Evolutionary conservation across 1,140 invertebrate genomes (phyloP), one percentile per base, ranked within the genome.

Genomic region (Mizuhopecten yessoensis): DNA sequence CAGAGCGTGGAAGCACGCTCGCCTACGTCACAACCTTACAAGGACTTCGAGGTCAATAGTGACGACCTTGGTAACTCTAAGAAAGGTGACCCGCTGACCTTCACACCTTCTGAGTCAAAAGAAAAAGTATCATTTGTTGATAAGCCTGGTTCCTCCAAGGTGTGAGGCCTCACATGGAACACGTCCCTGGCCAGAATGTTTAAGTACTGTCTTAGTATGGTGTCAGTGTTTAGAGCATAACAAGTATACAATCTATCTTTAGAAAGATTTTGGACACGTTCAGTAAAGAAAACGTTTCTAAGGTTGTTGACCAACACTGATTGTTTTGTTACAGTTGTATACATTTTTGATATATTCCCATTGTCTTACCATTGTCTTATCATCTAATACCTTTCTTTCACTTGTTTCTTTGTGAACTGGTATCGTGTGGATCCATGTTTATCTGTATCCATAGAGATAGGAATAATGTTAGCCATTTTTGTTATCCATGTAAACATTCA

Each of bases 21-120:
- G 0, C 86, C 75, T 13, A n/a, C 34, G 0, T 42, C 89, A 39
- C 87, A 89, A 42, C 88, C 89, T 87, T 57, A 89, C 17, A 90
- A 90, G n/a, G 86, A 88, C 34, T 88, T 90, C 42, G 90, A 87
- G n/a, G 87, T 87, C 0, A 87, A 90, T n/a, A 87, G 34, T 17
- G 90, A 88, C 17, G 15, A 34, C 13, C 2, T 23, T 23, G 33
- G 33, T 34, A 87, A 13, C 57, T 29, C 9, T 29, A 75, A 75
- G 29, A 75, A 75, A 29, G n/a, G 5, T 0, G 57, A 75, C 57
- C n/a, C 57, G 11, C 57, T 75, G 1, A 17, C 57, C 57, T 75
- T 29, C 23, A 75, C 23, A 29, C 23, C 57, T n/a, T 2, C 57
- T 3, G 57, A 75, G 11, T 17, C 57, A 29, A 75, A n/a, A 13